Evolutionary conservation across 2,113 vertebrate genomes (phyloP), one percentile per base, ranked within the genome.

Genomic region (Varanus salvator): DNA sequence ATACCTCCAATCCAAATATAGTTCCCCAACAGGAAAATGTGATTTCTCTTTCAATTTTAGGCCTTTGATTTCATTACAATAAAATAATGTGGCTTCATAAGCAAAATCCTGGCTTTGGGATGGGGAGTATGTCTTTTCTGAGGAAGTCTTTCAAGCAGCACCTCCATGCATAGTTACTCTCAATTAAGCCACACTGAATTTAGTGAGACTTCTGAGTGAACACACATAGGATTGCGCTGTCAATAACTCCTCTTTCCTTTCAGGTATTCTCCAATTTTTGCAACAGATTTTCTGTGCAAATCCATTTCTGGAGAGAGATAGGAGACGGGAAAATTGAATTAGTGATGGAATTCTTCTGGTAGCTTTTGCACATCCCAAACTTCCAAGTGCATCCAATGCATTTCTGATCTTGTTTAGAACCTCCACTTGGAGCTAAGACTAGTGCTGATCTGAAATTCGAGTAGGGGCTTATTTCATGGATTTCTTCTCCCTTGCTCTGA

Each of bases 61-160:
- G 84, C 80, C 15, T 68, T 92, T 12, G 92, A 44, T 0, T 74
- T 64, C 91, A 92, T 93, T 78, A 85, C 88, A 94, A 94, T 90
- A 88, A 92, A 94, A 92, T 89, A 94, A 57, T 82, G 11, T 74
- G 90, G 8, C 50, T 91, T 19, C 86, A 90, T 92, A 48, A 93
- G 57, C 84, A 86, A 89, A 91, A 93, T 91, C 68, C 91, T 93
- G 92, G 85, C 11, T 69, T 57, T 87, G 0, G 84, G 78, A 2
- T 87, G 0, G 84, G 78, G 4, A 6, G 71, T n/a, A 50, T 57
- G 83, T 87, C 83, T 83, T 91, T 89, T 93, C 85, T 76, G 75
- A 95, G 87, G n/a, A 87, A 85, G 75, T 3, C 84, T 88, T 21
- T 19, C 54, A 81, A 17, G 15, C 15, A 21, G 31, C 1, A 21